Evolutionary conservation across 2,113 vertebrate species (phyloP).

Genomic region (Vombatus ursinus): DNA sequence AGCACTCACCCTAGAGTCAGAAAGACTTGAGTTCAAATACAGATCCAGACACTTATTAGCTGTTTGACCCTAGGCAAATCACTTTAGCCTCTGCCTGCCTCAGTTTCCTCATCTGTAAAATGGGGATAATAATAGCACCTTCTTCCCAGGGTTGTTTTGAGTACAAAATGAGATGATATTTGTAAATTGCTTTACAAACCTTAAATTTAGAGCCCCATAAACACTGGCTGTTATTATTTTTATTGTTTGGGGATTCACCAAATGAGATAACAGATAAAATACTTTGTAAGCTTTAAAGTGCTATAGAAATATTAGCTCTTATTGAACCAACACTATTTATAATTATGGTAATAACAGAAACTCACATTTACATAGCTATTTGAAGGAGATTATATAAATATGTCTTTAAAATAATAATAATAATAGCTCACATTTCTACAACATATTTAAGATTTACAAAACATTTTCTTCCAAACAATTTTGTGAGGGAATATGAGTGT

Average conservation of each 20-base stretch:
- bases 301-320: background rate
- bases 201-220: background rate
- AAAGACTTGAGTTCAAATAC: background rate
- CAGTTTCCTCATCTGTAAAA: background rate
- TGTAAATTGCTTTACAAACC: background rate
- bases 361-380: background rate
- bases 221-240: background rate
- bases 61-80: background rate
- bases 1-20: background rate
- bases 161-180: background rate
- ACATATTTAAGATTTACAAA: background rate
- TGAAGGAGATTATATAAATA: background rate
- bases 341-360: background rate
- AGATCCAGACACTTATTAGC: background rate
- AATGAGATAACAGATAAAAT: background rate
- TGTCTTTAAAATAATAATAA: background rate
- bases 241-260: background rate
- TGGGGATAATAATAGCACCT: background rate
- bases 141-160: background rate
- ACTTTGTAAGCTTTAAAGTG: background rate
- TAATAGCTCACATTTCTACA: background rate
- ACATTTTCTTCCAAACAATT: background rate
- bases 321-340: background rate
- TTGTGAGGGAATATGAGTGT: background rate
- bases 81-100: background rate